Evolutionary conservation across 2,113 vertebrate genomes (phyloP), one percentile per base, ranked within the genome.

Genomic region (Sylvietta virens): DNA sequence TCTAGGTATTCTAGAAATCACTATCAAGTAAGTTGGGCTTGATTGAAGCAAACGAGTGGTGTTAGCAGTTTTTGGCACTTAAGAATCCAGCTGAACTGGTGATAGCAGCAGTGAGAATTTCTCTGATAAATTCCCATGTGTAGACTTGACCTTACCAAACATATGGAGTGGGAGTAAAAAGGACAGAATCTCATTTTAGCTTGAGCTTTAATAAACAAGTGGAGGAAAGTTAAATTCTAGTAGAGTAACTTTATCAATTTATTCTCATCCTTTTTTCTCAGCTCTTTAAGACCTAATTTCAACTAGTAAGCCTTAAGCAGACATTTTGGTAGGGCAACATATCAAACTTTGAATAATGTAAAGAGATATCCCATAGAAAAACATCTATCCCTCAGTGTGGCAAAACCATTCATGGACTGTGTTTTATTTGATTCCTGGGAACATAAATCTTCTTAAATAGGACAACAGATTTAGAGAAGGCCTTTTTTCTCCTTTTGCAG

Each of bases 51-150:
- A 44, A 72, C 26, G 53, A 77, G 50, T 30, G 12, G 11, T 80
- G 30, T 73, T 72, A 89, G 73, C 31, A 80, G n/a, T 10, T 69
- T 92, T 58, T 53, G 33, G 8, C 12, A 42, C 56, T 84, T 72
- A 70, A 82, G 57, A 92, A 82, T 84, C 81, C 66, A 72, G 79
- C 69, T 87, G 54, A 92, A 73, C 62, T 74, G 74, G 81, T 91
- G 83, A 66, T 54, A 91, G 35, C 48, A 67, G 81, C 67, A 93
- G 61, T 80, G 93, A 87, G 92, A 88, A 92, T 87, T 76, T 89
- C 50, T 85, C 30, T 87, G 66, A n/a, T 79, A 62, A 82, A 80
- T 94, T 96, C 73, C 17, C 86, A 39, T 33, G 31, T 61, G 45
- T 80, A 61, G 74, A 50, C n/a, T 76, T 84, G 40, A 74, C 53